These are phyloP conservation scores for Formica exsecta DNA, from an alignment of 1,140 invertebrate genomes.

Conservation along the genomic window DNA sequence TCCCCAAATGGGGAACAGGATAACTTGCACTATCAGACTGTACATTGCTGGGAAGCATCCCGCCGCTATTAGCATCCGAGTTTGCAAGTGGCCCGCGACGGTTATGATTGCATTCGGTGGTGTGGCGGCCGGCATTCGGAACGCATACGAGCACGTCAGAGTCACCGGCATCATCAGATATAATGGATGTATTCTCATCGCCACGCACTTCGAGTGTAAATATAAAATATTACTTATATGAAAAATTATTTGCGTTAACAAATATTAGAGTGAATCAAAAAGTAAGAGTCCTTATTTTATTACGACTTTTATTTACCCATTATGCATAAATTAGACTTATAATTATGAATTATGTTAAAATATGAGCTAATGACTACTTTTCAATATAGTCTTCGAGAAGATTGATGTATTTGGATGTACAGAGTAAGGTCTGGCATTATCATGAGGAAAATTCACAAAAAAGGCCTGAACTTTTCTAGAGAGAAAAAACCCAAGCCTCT, in stretches of 20 bases:
- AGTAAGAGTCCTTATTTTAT: no score
- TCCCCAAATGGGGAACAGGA: constrained; percentile 84
- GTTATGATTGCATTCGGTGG: constrained; percentile 97
- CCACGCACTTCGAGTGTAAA: constrained; percentile 85
- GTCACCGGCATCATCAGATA: constrained; percentile 95
- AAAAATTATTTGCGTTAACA: not conserved
- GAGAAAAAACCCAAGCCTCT: no score
- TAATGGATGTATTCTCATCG: constrained; percentile 92
- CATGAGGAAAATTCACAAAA: no score
- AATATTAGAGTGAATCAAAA: not conserved
- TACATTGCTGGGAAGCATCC: constrained; percentile 83
- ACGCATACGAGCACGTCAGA: constrained; percentile 92
- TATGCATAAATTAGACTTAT: no score
- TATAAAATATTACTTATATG: no score
- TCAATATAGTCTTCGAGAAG: no score
- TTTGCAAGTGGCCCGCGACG: constrained; percentile 90
- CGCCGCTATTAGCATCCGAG: constrained; percentile 89
- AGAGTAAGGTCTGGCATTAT: no score
- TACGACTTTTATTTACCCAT: no score
- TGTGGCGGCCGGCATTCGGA: constrained; percentile 91
- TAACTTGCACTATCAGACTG: constrained; percentile 78
- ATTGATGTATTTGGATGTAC: no score
- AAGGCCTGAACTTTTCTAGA: no score
- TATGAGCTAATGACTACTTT: no score
- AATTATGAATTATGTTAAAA: no score